These are phyloP conservation scores for Plebejus anna DNA, from an alignment of 2,888 invertebrate species.

Conservation along the genomic window DNA sequence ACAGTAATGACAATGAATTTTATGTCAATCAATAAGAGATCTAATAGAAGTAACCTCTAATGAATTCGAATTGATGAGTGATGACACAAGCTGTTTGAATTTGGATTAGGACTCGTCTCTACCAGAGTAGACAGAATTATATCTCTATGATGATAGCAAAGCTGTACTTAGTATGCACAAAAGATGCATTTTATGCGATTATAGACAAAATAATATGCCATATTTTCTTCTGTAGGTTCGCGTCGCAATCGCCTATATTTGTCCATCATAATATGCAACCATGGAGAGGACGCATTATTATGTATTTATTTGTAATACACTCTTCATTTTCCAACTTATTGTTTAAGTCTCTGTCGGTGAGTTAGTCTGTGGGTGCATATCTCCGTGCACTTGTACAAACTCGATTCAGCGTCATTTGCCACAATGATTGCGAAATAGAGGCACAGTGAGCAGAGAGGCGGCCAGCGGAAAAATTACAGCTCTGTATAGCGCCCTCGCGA, in stretches of 20 bases:
- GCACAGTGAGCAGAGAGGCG: not conserved
- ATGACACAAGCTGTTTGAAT: not conserved
- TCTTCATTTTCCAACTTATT: too few relatives aligned
- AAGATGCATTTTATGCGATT: too few relatives aligned
- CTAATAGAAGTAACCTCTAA: too few relatives aligned
- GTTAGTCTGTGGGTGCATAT: slow-evolving; percentile 25
- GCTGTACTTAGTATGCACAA: too few relatives aligned
- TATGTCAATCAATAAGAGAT: too few relatives aligned
- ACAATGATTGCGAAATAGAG: slow-evolving; percentile 16
- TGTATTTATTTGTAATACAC: not conserved
- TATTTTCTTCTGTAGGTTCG: not conserved
- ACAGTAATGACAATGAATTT: not conserved
- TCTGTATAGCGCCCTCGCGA: not conserved
- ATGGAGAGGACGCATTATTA: too few relatives aligned
- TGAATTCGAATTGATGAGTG: not conserved
- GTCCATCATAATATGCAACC: too few relatives aligned
- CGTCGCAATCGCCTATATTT: too few relatives aligned
- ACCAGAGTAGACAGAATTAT: not conserved
- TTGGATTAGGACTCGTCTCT: not conserved
- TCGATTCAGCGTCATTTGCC: slow-evolving; percentile 29
- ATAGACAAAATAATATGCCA: too few relatives aligned
- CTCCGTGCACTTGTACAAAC: slow-evolving; percentile 30
- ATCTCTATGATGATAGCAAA: not conserved
- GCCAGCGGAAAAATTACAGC: not conserved
- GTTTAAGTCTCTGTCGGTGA: not conserved